Percentiles rank a stretch among this genome's conserved stretches.
Conservation (phyloP, 2,888 invertebrate species). For the Cyclophora punctaria region DNA sequence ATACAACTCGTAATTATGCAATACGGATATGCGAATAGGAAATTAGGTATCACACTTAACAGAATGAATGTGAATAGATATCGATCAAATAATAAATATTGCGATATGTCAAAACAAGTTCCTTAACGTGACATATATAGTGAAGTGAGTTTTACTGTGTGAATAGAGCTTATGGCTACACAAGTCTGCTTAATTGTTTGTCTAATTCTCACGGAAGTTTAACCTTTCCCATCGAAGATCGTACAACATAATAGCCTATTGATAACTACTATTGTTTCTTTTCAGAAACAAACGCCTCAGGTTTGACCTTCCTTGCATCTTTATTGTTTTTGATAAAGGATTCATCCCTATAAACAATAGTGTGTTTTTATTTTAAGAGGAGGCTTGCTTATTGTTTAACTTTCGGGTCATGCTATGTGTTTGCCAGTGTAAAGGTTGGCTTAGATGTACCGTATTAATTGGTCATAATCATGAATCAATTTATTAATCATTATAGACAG, state of each 20-base stretch:
- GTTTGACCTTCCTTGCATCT: conserved; percentile 9
- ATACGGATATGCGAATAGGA: not conserved
- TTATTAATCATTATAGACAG: too few relatives aligned
- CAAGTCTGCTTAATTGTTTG: conserved; percentile 27
- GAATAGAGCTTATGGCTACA: conserved; percentile 10
- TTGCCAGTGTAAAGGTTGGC: too few relatives aligned
- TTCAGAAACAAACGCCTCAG: conserved; percentile 5
- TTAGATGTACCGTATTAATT: too few relatives aligned
- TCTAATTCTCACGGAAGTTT: conserved; percentile 55
- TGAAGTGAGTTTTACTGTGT: not conserved
- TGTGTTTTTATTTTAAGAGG: too few relatives aligned
- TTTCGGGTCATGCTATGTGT: too few relatives aligned
- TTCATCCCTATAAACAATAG: too few relatives aligned
- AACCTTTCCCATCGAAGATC: conserved; percentile 44
- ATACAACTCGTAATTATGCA: too few relatives aligned
- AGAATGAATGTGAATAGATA: conserved; percentile 7
- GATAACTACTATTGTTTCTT: conserved; percentile 18
- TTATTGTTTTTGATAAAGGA: too few relatives aligned
- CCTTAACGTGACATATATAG: too few relatives aligned
- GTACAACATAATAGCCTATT: conserved; percentile 13
- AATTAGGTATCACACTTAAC: conserved; percentile 1
- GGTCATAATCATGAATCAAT: too few relatives aligned
- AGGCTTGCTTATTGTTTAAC: too few relatives aligned
- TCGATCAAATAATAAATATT: not conserved
- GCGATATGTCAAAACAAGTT: not conserved